A percentile compares a stretch with the other conserved stretches of the same genome.
Evolutionary conservation across 2,888 invertebrate species (phyloP).

Genomic region (Sinotaia quadrata): DNA sequence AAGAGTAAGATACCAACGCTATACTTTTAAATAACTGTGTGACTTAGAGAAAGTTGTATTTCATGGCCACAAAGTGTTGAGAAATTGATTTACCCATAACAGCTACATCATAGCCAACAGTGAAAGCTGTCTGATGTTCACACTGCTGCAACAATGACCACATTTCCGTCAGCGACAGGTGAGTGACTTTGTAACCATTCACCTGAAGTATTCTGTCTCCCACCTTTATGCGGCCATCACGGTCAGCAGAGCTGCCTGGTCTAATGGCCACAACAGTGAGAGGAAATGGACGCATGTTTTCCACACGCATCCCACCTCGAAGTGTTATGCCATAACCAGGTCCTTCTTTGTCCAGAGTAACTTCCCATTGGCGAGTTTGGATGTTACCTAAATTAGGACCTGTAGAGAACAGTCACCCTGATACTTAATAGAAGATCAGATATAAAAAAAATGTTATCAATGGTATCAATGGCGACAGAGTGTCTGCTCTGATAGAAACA

Average conservation of each 20-base stretch:
- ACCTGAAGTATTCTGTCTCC: slow-evolving; percentile 92
- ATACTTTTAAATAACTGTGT: no score
- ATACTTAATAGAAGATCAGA: no score
- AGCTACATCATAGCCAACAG: slow-evolving; percentile 93
- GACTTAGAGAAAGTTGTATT: not conserved
- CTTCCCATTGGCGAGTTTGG: slow-evolving; percentile 59
- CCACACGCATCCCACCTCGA: slow-evolving; percentile 83
- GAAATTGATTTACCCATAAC: slow-evolving; percentile 71
- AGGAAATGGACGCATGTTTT: slow-evolving; percentile 77
- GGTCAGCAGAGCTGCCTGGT: slow-evolving; percentile 89
- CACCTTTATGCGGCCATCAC: slow-evolving; percentile 71
- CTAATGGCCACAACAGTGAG: slow-evolving; percentile 91
- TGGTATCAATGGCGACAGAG: no score
- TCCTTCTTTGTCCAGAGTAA: slow-evolving; percentile 79
- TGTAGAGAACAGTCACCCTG: no score
- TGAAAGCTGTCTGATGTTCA: slow-evolving; percentile 80
- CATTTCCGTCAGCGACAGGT: slow-evolving; percentile 87
- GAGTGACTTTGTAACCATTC: slow-evolving; percentile 81
- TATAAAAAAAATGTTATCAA: no score
- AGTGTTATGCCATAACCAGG: slow-evolving; percentile 89
- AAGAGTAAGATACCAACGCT: no score
- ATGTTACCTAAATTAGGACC: slow-evolving; percentile 56
- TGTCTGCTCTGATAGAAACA: no score
- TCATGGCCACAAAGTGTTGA: not conserved
- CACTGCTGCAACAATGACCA: slow-evolving; percentile 78